These are phyloP conservation scores for Listronotus oregonensis DNA, from an alignment of 1,140 invertebrate genomes.

Conservation along the genomic window DNA sequence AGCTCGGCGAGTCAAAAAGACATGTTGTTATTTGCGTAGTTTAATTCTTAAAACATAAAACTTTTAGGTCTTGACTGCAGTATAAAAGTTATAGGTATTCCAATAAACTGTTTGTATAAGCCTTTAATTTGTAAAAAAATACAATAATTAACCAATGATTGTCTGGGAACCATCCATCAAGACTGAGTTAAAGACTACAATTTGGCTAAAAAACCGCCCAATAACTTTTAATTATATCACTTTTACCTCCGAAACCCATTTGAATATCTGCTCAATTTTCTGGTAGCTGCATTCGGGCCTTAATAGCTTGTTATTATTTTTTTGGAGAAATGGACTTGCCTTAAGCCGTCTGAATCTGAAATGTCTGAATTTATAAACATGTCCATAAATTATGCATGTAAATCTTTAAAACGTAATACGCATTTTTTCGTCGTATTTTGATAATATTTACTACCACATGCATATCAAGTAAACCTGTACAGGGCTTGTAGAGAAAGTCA, in stretches of 20 bases:
- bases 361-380: slow-evolving; percentile 28
- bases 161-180: too few species aligned
- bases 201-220: slow-evolving; percentile 3
- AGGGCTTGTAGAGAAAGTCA: too few species aligned
- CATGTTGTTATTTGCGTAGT: too few species aligned
- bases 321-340: slow-evolving; percentile 22
- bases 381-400: slow-evolving; percentile 24
- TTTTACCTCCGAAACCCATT: slow-evolving; percentile 17
- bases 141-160: too few species aligned
- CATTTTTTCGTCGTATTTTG: slow-evolving; percentile 9
- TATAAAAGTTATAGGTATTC: too few species aligned
- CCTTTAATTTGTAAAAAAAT: too few species aligned
- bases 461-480: neutral
- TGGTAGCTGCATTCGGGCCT: slow-evolving; percentile 28
- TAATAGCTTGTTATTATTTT: slow-evolving; percentile 31
- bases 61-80: too few species aligned
- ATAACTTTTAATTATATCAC: slow-evolving; percentile 11
- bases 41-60: too few species aligned
- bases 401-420: slow-evolving; percentile 3
- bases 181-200: slow-evolving; percentile 9
- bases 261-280: slow-evolving; percentile 34
- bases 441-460: slow-evolving; percentile 19
- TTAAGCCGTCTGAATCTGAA: slow-evolving; percentile 17
- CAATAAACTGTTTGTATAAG: too few species aligned
- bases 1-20: too few species aligned